These are phyloP conservation scores for Ctenoplectra terminalis DNA, from an alignment of 1,140 invertebrate species.

Conservation along the genomic window DNA sequence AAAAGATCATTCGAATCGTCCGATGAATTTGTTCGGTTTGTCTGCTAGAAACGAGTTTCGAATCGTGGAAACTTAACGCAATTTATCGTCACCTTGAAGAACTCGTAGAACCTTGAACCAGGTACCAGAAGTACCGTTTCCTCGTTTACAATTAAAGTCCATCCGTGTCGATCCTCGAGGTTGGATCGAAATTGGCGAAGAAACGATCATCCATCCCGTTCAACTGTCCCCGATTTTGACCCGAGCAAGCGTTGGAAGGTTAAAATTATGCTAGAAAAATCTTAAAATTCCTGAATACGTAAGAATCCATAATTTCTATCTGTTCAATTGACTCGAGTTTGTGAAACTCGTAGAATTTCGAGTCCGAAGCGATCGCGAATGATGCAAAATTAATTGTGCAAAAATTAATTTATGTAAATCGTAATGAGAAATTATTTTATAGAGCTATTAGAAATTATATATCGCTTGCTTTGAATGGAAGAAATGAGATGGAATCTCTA, in stretches of 20 bases:
- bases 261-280: neutral
- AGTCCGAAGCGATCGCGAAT: too few relatives aligned
- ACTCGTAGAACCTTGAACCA: neutral
- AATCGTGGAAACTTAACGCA: neutral
- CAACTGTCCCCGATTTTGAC: neutral
- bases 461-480: neutral
- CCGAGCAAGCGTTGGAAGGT: neutral
- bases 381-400: neutral
- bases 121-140: slow-evolving; percentile 14
- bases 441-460: neutral
- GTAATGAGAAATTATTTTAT: too few relatives aligned
- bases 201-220: neutral
- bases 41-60: neutral
- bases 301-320: slow-evolving; percentile 1
- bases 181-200: slow-evolving; percentile 19
- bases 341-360: neutral
- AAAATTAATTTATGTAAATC: too few relatives aligned
- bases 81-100: neutral
- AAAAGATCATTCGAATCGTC: neutral
- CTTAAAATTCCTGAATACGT: neutral
- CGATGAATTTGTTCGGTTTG: neutral
- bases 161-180: neutral
- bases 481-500: neutral
- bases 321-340: neutral
- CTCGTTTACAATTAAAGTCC: slow-evolving; percentile 27